Percentiles rank a stretch among this genome's conserved stretches.
Evolutionary conservation across 1,140 invertebrate genomes (phyloP).

Genomic region (Prorops nasuta): DNA sequence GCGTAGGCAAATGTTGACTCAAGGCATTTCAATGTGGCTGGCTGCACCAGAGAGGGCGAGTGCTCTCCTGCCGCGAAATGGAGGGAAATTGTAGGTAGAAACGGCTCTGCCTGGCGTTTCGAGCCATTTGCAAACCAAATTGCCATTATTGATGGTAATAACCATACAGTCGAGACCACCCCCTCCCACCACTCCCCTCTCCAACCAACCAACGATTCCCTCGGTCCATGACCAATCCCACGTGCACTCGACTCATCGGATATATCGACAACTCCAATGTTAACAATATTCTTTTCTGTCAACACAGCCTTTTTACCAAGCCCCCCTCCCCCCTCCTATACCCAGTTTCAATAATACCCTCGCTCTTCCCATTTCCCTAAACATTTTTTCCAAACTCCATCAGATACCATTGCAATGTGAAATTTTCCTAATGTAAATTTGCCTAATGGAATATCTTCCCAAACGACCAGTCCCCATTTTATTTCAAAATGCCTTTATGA

Average conservation of each 20-base stretch:
- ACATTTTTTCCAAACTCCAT: too few relatives aligned
- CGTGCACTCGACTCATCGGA: slow-evolving; percentile 19
- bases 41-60: slow-evolving; percentile 40
- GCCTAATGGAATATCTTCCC: too few relatives aligned
- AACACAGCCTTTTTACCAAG: too few relatives aligned
- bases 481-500: too few relatives aligned
- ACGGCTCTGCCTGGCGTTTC: slow-evolving; percentile 47
- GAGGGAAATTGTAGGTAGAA: slow-evolving; percentile 52
- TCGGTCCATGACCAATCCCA: slow-evolving; percentile 16
- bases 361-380: too few relatives aligned
- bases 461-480: too few relatives aligned
- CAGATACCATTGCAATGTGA: too few relatives aligned
- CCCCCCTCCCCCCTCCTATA: too few relatives aligned
- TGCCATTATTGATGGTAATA: slow-evolving; percentile 57
- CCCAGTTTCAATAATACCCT: too few relatives aligned
- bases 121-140: slow-evolving; percentile 55
- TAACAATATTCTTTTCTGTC: slow-evolving; percentile 29
- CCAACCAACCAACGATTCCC: not conserved
- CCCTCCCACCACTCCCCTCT: not conserved
- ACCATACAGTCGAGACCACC: slow-evolving; percentile 48
- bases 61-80: slow-evolving; percentile 47
- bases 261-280: slow-evolving; percentile 28
- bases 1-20: slow-evolving; percentile 55
- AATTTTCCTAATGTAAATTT: too few relatives aligned
- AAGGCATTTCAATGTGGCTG: slow-evolving; percentile 52